Percentiles rank a stretch among this genome's conserved stretches.
Conservation (phyloP, 2,797 vertebrate species). For the Cryptoprocta ferox region DNA sequence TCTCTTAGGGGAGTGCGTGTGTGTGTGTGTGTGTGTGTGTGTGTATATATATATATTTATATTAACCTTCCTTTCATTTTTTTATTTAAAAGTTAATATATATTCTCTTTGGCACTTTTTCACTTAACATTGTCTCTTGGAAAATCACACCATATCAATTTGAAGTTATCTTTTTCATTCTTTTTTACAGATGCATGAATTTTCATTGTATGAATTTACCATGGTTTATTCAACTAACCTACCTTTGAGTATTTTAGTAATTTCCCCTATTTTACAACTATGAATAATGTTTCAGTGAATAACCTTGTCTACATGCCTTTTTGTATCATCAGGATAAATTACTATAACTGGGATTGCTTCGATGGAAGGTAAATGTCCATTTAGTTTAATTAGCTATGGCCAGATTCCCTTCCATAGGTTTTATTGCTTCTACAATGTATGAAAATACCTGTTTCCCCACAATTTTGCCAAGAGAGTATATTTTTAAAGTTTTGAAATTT, state of each 20-base stretch:
- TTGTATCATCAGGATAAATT: background rate
- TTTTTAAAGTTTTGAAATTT: background rate
- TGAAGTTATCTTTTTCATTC: background rate
- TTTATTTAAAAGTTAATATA: background rate
- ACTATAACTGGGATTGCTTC: background rate
- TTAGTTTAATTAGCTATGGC: background rate
- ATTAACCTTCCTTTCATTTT: background rate
- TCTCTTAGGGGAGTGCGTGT: background rate
- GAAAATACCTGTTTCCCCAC: background rate
- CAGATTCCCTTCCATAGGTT: background rate
- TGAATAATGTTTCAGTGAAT: background rate
- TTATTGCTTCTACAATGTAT: background rate
- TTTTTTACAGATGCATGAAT: background rate
- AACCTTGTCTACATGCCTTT: background rate
- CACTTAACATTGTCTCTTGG: background rate
- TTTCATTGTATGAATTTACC: background rate
- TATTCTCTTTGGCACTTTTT: background rate
- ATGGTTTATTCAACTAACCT: background rate
- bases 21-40: background rate
- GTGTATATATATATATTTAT: background rate
- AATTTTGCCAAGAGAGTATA: background rate
- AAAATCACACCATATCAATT: background rate
- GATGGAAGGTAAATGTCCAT: background rate
- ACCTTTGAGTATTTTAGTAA: background rate
- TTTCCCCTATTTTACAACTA: background rate